Conservation (phyloP, 2,888 invertebrate genomes). For the Azorinus chamasolen region DNA sequence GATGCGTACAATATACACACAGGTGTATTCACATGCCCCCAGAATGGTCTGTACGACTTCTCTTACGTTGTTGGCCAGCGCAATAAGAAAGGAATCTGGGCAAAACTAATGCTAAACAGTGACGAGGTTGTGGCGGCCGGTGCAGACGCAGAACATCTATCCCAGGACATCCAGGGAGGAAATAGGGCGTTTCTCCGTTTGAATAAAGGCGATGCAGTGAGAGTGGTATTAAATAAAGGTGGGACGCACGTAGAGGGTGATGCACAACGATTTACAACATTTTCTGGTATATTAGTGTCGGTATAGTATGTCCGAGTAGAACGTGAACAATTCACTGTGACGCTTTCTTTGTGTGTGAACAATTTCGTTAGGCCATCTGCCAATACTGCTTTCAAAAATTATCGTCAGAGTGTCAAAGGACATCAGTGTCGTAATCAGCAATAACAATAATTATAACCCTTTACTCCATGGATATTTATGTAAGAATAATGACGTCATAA, state of each 20-base stretch:
- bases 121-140: neutral
- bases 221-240: neutral
- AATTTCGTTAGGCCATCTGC: too few relatives aligned
- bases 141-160: neutral
- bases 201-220: slow-evolving; percentile 2
- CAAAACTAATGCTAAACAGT: slow-evolving; percentile 3
- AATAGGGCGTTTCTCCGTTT: slow-evolving; percentile 8
- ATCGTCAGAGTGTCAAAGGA: too few relatives aligned
- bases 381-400: too few relatives aligned
- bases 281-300: neutral
- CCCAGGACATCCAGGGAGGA: slow-evolving; percentile 14
- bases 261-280: slow-evolving; percentile 8
- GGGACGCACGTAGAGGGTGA: slow-evolving; percentile 1
- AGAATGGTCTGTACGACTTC: slow-evolving; percentile 10
- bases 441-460: too few relatives aligned
- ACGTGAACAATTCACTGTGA: too few relatives aligned
- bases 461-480: too few relatives aligned
- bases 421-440: too few relatives aligned
- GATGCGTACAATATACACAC: neutral
- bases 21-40: slow-evolving; percentile 10
- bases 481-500: too few relatives aligned
- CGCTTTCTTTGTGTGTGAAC: too few relatives aligned
- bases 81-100: slow-evolving; percentile 1
- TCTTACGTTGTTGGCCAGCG: slow-evolving; percentile 9
- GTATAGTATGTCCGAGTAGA: too few relatives aligned